Percentiles rank a stretch among this genome's conserved stretches.
phyloP scores from a whole-genome alignment of 2,113 vertebrate species.

The Hippocampus comes region DNA sequence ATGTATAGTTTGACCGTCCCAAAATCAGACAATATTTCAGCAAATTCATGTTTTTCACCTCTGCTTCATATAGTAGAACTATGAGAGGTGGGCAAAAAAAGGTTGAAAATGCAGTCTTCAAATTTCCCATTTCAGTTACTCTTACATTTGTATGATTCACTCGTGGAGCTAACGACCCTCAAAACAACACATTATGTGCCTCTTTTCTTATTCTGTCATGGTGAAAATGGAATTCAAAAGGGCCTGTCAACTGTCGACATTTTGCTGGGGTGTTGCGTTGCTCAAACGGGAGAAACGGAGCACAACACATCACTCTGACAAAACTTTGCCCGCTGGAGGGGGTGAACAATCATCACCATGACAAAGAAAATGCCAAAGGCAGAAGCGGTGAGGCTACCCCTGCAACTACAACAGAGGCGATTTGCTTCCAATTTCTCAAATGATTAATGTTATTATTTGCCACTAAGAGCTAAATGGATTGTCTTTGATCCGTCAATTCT shows the following conservation, averaged over 20 bases:
- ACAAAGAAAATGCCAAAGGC: constrained; percentile 1
- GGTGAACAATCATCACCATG: neutral
- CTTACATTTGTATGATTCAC: constrained; percentile 34
- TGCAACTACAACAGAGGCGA: neutral
- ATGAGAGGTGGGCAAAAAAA: neutral
- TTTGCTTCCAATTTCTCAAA: constrained; percentile 4
- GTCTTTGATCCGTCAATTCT: neutral
- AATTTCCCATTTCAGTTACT: constrained; percentile 16
- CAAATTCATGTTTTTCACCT: constrained; percentile 12
- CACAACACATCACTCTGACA: constrained; percentile 6
- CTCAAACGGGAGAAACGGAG: constrained; percentile 2
- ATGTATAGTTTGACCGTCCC: constrained; percentile 20
- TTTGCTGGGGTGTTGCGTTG: constrained; percentile 9
- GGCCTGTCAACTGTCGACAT: constrained; percentile 5
- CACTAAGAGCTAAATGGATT: neutral
- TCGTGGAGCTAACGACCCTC: constrained; percentile 23
- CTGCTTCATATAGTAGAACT: constrained; percentile 12
- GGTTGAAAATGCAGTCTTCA: constrained; percentile 22
- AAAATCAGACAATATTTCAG: constrained; percentile 10
- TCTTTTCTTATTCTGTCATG: constrained; percentile 18
- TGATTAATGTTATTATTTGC: neutral
- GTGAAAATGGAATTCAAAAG: constrained; percentile 34
- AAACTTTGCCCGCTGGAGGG: neutral
- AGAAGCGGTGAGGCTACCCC: neutral
- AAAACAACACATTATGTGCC: constrained; percentile 27